phyloP scores from a whole-genome alignment of 2,797 vertebrate species.

The Lagorchestes hirsutus region DNA sequence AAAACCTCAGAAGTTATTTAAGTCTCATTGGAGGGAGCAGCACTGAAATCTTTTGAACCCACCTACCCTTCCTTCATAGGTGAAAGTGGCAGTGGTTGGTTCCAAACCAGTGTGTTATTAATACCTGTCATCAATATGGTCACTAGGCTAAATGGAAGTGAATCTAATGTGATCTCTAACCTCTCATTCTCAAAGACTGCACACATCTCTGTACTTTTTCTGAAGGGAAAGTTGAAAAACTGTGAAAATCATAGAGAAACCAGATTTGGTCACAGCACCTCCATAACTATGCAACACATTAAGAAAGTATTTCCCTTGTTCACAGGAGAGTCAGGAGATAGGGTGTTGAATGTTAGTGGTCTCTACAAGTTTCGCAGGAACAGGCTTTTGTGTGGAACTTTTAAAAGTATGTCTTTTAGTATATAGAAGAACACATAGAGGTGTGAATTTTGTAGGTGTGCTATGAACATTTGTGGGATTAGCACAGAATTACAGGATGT shows the following conservation, averaged over 20 bases:
- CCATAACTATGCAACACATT: neutral
- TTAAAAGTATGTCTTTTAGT: neutral
- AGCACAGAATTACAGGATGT: neutral
- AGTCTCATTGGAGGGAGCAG: neutral
- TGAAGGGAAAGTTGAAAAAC: neutral
- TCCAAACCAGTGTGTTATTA: fast-evolving
- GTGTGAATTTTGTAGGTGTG: neutral
- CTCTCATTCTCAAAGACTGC: neutral
- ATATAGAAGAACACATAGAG: neutral
- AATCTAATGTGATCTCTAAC: neutral
- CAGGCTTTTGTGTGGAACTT: neutral
- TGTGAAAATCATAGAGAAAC: neutral
- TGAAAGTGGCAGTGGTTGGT: neutral
- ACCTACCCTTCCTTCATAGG: neutral
- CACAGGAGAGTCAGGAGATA: neutral
- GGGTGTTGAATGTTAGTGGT: neutral
- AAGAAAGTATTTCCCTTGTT: neutral
- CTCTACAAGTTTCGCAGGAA: neutral
- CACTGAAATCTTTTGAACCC: neutral
- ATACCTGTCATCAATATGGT: neutral
- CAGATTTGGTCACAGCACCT: neutral
- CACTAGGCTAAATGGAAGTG: neutral
- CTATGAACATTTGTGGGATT: neutral
- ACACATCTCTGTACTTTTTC: neutral
- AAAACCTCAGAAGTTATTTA: neutral